These are phyloP conservation scores for Podarcis lilfordi DNA, from an alignment of 2,797 vertebrate genomes.

Conservation along the genomic window DNA sequence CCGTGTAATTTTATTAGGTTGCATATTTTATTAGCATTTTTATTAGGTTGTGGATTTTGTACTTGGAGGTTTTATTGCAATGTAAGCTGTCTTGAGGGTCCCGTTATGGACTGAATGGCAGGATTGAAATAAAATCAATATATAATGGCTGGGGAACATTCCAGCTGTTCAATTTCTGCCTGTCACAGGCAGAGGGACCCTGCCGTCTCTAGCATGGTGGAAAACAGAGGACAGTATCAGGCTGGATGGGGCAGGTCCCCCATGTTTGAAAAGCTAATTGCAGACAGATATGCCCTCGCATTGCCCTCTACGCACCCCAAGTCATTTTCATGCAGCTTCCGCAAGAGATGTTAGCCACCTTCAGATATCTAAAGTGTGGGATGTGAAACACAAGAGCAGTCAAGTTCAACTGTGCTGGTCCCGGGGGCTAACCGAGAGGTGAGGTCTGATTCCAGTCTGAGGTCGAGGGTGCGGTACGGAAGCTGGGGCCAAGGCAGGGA, in stretches of 20 bases:
- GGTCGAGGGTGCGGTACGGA: too few relatives aligned
- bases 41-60: background rate
- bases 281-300: background rate
- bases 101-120: constrained; percentile 1
- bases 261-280: background rate
- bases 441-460: too few relatives aligned
- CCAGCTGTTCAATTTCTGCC: background rate
- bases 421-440: too few relatives aligned
- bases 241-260: background rate
- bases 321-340: background rate
- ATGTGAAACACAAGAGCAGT: too few relatives aligned
- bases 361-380: too few relatives aligned
- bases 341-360: background rate
- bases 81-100: constrained; percentile 1
- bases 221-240: background rate
- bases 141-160: background rate
- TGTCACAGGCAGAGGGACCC: background rate
- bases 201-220: too few relatives aligned
- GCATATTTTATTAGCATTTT: constrained; percentile 16
- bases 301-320: too few relatives aligned
- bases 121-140: constrained; percentile 2
- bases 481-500: too few relatives aligned
- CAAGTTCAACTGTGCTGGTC: too few relatives aligned
- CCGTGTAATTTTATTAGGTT: constrained; percentile 5
- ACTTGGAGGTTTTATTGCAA: background rate